phyloP scores from a whole-genome alignment of 2,113 vertebrate genomes.

The Morone chrysops region DNA sequence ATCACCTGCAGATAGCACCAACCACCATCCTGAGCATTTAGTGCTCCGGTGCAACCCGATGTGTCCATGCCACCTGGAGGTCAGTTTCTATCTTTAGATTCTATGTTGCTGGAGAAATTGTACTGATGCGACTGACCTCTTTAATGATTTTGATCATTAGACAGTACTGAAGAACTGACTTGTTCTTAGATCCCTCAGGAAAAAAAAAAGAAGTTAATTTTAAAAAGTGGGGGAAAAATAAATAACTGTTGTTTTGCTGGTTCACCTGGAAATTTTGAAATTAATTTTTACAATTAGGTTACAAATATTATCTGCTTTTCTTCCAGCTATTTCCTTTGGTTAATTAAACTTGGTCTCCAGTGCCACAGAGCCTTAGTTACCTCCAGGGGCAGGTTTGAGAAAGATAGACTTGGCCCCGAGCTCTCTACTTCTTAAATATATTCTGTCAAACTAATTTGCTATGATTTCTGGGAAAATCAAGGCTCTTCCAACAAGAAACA shows the following conservation, averaged over 20 bases:
- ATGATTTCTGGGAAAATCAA: background rate
- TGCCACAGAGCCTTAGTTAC: background rate
- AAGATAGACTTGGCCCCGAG: background rate
- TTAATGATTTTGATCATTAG: background rate
- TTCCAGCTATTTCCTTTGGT: background rate
- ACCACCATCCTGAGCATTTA: no score
- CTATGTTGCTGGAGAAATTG: background rate
- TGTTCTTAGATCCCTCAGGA: background rate
- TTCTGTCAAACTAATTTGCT: background rate
- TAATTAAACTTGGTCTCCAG: slow-evolving; percentile 13
- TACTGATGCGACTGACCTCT: background rate
- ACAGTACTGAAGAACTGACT: background rate
- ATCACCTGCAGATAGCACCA: no score
- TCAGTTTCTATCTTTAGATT: no score
- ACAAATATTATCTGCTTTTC: background rate
- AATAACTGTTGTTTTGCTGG: no score
- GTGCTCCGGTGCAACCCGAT: no score
- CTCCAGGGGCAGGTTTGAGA: background rate
- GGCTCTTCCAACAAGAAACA: background rate
- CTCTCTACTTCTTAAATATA: background rate
- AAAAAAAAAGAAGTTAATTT: background rate
- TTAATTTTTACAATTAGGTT: background rate
- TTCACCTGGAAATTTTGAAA: background rate
- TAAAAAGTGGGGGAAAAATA: background rate
- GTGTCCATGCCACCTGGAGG: no score